These are phyloP conservation scores for Trematomus loennbergii DNA, from an alignment of 2,113 vertebrate genomes.

Conservation along the genomic window DNA sequence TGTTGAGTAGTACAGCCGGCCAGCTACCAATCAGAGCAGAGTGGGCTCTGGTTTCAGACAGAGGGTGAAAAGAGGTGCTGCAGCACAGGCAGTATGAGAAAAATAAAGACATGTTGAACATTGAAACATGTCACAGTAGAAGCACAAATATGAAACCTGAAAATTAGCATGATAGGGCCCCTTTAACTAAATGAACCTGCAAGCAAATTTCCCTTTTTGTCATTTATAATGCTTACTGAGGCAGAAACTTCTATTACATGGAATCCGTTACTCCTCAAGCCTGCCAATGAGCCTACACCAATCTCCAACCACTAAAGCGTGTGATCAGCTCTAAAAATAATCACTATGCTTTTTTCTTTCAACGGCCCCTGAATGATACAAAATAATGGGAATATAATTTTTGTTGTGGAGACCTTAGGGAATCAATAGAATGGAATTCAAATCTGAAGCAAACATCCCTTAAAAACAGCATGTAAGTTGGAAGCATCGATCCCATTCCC, in stretches of 20 bases:
- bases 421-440: slow-evolving; percentile 6
- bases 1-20: too few relatives aligned
- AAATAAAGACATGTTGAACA: too few relatives aligned
- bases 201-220: not conserved
- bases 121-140: too few relatives aligned
- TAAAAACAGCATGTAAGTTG: not conserved
- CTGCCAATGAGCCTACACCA: not conserved
- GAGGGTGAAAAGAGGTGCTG: too few relatives aligned
- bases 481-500: slow-evolving; percentile 42
- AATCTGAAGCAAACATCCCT: slow-evolving; percentile 22
- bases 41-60: too few relatives aligned
- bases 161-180: too few relatives aligned
- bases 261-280: too few relatives aligned
- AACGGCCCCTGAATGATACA: not conserved
- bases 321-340: not conserved
- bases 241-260: not conserved
- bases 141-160: too few relatives aligned
- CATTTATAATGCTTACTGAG: not conserved
- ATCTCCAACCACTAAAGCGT: not conserved
- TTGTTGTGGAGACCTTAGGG: not conserved
- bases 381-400: not conserved
- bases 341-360: not conserved
- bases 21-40: too few relatives aligned
- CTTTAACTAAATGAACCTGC: not conserved
- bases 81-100: too few relatives aligned